These are phyloP conservation scores for Cantharis flavilabris DNA, from an alignment of 2,888 invertebrate species.

Conservation along the genomic window DNA sequence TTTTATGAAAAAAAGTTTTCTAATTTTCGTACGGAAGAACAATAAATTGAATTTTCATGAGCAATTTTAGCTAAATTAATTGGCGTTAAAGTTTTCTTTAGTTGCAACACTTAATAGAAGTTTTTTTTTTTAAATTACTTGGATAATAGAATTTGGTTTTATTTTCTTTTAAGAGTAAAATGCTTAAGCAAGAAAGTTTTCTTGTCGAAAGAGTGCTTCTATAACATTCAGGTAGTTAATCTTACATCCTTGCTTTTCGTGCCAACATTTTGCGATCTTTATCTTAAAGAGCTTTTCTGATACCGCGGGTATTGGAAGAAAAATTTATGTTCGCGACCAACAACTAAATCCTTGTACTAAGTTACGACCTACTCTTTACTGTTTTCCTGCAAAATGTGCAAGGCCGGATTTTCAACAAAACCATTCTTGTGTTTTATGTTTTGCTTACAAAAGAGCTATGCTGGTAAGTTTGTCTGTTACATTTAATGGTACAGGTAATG, in stretches of 20 bases:
- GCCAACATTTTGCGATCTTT: constrained; percentile 29
- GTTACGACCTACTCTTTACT: constrained; percentile 28
- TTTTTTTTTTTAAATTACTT: not conserved
- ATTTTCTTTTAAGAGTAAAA: not conserved
- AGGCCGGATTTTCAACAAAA: constrained; percentile 27
- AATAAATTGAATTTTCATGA: not conserved
- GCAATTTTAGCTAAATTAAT: not conserved
- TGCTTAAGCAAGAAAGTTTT: constrained; percentile 2
- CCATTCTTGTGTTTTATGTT: constrained; percentile 26
- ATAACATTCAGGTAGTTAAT: constrained; percentile 23
- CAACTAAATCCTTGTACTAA: constrained; percentile 31
- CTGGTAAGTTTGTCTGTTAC: constrained; percentile 18
- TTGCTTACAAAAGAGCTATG: constrained; percentile 18
- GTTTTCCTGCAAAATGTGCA: constrained; percentile 29
- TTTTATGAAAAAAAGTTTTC: not conserved
- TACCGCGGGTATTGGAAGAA: constrained; percentile 29
- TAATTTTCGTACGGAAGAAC: not conserved
- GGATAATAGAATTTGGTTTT: not conserved
- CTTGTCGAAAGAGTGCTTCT: constrained; percentile 1
- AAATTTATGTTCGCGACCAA: constrained; percentile 32
- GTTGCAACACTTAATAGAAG: not conserved
- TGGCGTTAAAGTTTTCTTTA: not conserved
- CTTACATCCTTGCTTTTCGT: constrained; percentile 24
- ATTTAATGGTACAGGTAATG: constrained; percentile 24
- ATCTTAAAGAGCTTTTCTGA: constrained; percentile 31